Base-by-base conservation (phyloP, 2,797 vertebrate genomes). In the Ispidina lecontei region DNA sequence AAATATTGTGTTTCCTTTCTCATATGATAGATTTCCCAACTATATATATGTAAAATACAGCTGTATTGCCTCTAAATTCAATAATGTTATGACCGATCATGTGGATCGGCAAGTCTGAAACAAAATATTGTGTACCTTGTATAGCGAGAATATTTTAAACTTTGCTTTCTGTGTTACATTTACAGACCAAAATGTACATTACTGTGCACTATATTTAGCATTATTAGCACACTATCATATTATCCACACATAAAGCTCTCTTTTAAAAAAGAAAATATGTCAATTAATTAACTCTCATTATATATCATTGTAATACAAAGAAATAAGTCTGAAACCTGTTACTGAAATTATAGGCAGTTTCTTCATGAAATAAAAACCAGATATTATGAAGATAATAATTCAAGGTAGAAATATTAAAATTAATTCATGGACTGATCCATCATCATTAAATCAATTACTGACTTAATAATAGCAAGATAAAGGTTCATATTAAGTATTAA, bases 341-440 rank as follows among this genome's bases (percentile, higher is more conserved):
- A 76, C 18, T 80, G 49, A 75, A 95, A 87, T 77, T 71, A 84
- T 73, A 84, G 84, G 65, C 84, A 91, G 60, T 77, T 86, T 71
- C 71, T 84, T 79, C 44, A 63, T 81, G 62, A 87, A 91, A 83
- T 73, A 81, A 69, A 87, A 80, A 0, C 0, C 25, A 85, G 84
- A 52, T 78, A 58, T 68, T 74, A 23, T 69, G 29, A 93, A 77
- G 90, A 87, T 70, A 64, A 71, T 86, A 31, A 58, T 73, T 87
- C 28, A 78, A 86, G 23, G 70, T 85, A 63, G 41, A 23, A 72
- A 73, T 73, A 77, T 65, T 80, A 70, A 81, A 85, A 69, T 22
- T 63, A 58, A 71, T 80, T 94, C 31, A 41, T 67, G 14, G 41
- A 14, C 72, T 70, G 47, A 89, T 86, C 62, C 46, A 68, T 79